These are phyloP conservation scores for Temnothorax nylanderi DNA, from an alignment of 1,140 invertebrate genomes.

Conservation along the genomic window DNA sequence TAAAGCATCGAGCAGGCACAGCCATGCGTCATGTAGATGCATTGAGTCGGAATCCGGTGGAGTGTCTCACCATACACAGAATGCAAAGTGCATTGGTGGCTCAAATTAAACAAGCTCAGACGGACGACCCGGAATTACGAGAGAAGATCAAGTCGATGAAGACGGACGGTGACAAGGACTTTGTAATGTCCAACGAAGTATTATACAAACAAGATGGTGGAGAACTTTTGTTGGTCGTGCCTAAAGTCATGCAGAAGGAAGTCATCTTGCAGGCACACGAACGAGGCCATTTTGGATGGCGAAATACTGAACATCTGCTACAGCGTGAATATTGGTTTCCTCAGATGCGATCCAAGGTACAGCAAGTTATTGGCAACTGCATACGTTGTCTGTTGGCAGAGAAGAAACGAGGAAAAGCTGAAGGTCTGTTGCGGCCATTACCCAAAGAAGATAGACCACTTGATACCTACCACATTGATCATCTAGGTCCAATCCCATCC, in stretches of 20 bases:
- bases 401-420: not conserved
- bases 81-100: too few relatives aligned
- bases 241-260: not conserved
- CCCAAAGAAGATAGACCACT: too few relatives aligned
- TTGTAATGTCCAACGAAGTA: too few relatives aligned
- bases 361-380: not conserved
- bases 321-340: not conserved
- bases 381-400: too few relatives aligned
- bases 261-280: not conserved
- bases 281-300: not conserved
- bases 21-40: too few relatives aligned
- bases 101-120: too few relatives aligned
- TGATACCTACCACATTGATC: not conserved
- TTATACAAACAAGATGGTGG: not conserved
- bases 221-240: not conserved
- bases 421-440: not conserved
- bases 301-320: not conserved
- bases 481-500: not conserved
- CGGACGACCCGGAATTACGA: too few relatives aligned
- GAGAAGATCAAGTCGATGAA: too few relatives aligned
- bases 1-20: too few relatives aligned
- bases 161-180: too few relatives aligned
- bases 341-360: fast-evolving
- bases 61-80: too few relatives aligned
- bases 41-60: too few relatives aligned